Evolutionary conservation across 2,797 vertebrate species (phyloP), one percentile per base, ranked within the genome.

Genomic region (Astyanax mexicanus): DNA sequence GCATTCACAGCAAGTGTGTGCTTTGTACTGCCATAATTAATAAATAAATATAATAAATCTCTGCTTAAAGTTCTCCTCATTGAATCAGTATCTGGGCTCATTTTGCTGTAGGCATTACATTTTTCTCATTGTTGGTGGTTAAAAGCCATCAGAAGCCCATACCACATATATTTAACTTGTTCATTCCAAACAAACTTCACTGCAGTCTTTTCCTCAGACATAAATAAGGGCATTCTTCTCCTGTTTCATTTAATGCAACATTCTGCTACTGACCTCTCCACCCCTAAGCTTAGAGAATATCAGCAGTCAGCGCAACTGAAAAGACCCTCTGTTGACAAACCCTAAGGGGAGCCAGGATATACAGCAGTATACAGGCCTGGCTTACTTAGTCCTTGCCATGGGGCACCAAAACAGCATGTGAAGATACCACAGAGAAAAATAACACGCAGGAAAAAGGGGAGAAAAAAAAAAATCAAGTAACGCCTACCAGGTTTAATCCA

Each of bases 201-300:
- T 21, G n/a, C 25, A 5, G 15, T 10, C 3, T 19, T 23, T 23
- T 13, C 35, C 62, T 35, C 11, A 9, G 17, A 54, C 55, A 32
- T 15, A 12, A 58, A 32, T 58, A 21, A 32, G 29, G 29, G 1
- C 27, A 13, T 47, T 15, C 27, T 54, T 54, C 29, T 13, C 11
- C 29, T 32, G n/a, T 21, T 58, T 61, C 58, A 61, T 58, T 11
- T 38, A 64, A 42, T 40, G 35, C 17, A 61, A 10, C 60, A 19
- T n/a, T 60, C 13, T 21, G 7, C 32, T 2, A 60, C 17, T n/a
- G 27, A 60, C 40, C 1, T n/a, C n/a, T n/a, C 7, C 10, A 19
- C 58, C n/a, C 35, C 9, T 1, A 17, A 40, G 37, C 35, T 23
- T 42, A 1, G 3, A 7, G 21, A 25, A 42, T 27, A 11, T 25